These are phyloP conservation scores for Agriotes lineatus DNA, from an alignment of 2,888 invertebrate genomes.

Conservation along the genomic window DNA sequence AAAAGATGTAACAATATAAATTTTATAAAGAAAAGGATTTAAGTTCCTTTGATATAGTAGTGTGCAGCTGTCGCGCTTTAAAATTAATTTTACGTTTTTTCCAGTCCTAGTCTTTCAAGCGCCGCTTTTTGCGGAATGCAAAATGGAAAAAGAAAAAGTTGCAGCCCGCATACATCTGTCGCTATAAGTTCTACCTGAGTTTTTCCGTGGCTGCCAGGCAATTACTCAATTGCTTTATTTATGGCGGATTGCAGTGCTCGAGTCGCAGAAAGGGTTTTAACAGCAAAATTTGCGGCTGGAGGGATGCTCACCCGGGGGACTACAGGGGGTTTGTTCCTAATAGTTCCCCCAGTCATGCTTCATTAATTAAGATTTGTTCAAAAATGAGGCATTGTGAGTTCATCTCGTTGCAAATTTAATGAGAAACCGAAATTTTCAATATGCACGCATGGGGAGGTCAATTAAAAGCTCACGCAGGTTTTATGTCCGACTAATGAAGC, in stretches of 20 bases:
- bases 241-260: neutral
- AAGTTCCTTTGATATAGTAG: constrained; percentile 33
- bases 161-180: neutral
- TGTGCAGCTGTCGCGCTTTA: constrained; percentile 35
- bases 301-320: constrained; percentile 20
- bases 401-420: neutral
- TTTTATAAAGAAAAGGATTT: constrained; percentile 37
- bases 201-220: neutral
- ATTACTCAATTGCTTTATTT: constrained; percentile 7
- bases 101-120: neutral
- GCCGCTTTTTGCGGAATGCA: neutral
- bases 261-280: constrained; percentile 19
- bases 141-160: neutral
- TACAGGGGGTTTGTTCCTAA: constrained; percentile 28
- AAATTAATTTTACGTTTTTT: constrained; percentile 33
- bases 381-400: constrained; percentile 9
- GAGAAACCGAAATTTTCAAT: neutral
- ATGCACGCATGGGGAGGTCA: too few relatives aligned
- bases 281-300: constrained; percentile 23
- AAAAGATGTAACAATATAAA: constrained; percentile 39
- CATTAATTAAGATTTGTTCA: constrained; percentile 34
- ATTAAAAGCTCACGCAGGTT: too few relatives aligned
- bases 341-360: constrained; percentile 27
- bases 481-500: too few relatives aligned
- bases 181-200: neutral